Evolutionary conservation across 2,888 invertebrate genomes (phyloP).

Genomic region (Octonoba sinensis): DNA sequence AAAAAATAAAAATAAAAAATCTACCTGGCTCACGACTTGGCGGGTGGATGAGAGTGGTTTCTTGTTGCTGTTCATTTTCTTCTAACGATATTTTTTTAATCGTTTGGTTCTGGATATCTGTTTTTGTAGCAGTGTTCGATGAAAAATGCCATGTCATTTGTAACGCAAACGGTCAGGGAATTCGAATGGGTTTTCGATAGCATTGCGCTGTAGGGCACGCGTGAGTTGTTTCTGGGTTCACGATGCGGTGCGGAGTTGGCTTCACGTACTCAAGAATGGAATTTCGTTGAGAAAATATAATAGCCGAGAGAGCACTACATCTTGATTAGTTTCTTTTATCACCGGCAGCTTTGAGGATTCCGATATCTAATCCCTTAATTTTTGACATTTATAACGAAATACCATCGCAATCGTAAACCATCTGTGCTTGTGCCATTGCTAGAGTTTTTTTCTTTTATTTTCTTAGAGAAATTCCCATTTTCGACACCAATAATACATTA

Average conservation of each 20-base stretch:
- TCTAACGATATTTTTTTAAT: conserved; percentile 26
- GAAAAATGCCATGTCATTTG: conserved; percentile 62
- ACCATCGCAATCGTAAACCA: no score
- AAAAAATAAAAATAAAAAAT: conserved; percentile 39
- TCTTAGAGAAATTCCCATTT: no score
- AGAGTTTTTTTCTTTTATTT: no score
- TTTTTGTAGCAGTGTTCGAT: conserved; percentile 61
- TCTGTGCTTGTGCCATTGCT: no score
- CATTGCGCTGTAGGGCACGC: conserved; percentile 41
- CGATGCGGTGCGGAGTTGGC: conserved; percentile 33
- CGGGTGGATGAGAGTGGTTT: conserved; percentile 53
- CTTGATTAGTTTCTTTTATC: conserved; percentile 48
- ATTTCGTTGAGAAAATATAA: conserved; percentile 6
- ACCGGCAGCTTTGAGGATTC: conserved; percentile 13
- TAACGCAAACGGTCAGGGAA: conserved; percentile 46
- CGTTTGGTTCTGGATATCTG: conserved; percentile 55
- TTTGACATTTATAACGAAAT: no score
- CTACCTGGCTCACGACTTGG: conserved; percentile 57
- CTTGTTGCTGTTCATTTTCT: conserved; percentile 24
- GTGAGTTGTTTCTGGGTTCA: conserved; percentile 27
- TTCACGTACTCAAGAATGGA: conserved; percentile 24
- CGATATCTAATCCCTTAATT: no score
- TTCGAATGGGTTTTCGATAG: conserved; percentile 50
- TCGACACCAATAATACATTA: no score
- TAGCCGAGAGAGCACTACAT: conserved; percentile 22